phyloP scores from a whole-genome alignment of 53 echinoderm and acorn worm genomes.

The Stichopus horrens region DNA sequence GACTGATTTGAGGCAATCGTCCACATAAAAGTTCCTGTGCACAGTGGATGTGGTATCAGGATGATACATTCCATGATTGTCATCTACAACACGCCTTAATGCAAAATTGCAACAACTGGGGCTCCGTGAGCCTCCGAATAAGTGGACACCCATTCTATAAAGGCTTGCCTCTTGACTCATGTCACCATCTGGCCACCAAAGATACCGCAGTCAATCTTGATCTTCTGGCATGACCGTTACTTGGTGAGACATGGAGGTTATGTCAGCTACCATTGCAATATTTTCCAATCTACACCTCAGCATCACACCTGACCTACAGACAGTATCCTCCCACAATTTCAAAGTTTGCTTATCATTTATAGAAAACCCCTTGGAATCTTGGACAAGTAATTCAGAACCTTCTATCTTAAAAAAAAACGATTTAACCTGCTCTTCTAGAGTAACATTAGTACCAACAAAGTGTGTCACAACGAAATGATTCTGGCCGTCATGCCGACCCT shows the following conservation, averaged over 20 bases:
- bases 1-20: slow-evolving; percentile 50
- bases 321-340: slow-evolving; percentile 26
- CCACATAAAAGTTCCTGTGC: slow-evolving; percentile 41
- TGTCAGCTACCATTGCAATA: slow-evolving; percentile 49
- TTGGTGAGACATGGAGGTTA: slow-evolving; percentile 49
- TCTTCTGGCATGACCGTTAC: slow-evolving; percentile 38
- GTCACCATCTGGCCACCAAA: slow-evolving; percentile 49
- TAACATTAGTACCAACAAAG: background rate
- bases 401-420: slow-evolving; percentile 42
- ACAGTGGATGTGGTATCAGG: slow-evolving; percentile 7
- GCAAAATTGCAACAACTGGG: slow-evolving; percentile 59
- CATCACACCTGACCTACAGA: slow-evolving; percentile 18
- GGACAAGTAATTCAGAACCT: background rate
- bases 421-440: background rate
- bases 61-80: slow-evolving; percentile 34
- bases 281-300: slow-evolving; percentile 33
- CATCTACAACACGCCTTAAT: slow-evolving; percentile 51
- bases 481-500: too few relatives aligned
- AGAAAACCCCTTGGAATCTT: slow-evolving; percentile 52
- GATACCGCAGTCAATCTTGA: slow-evolving; percentile 25
- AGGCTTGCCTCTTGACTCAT: background rate
- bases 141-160: slow-evolving; percentile 36
- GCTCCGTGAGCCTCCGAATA: slow-evolving; percentile 45
- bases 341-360: slow-evolving; percentile 42
- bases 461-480: too few relatives aligned